Evolutionary conservation across 35 echinoderm and acorn worm genomes (phyloP), one percentile per base, ranked within the genome.

Genomic region (Acanthaster planci): DNA sequence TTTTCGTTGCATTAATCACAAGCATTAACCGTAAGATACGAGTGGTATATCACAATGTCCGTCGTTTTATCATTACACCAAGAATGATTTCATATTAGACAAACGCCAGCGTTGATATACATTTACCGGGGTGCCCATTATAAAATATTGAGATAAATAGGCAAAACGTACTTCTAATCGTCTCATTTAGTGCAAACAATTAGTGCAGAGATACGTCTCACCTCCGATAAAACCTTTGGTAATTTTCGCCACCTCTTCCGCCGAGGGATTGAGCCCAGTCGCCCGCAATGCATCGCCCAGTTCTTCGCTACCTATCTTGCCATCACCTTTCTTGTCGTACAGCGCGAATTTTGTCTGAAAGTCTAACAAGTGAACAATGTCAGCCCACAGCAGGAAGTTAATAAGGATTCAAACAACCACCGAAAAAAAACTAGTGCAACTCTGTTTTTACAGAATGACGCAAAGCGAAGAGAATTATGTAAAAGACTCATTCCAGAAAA

Each of bases 241-340:
- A 34, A 72, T 72, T 36, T 26, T 34, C 21, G 26, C 23, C 64
- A 72, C 64, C 30, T 72, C 64, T 26, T 26, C 64, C 34, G 64
- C 64, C 23, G 64, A 72, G 8, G 64, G 64, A 29, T 72, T 72
- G 64, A 72, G 64, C 23, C 64, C 64, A 0, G 23, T 31, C 1
- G 64, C 64, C 23, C 64, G 64, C 29, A 72, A 34, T 2, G 64
- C 64, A 72, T 72, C 64, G 22, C 64, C 64, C 30, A 72, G 30
- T 34, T 72, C 64, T 31, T 72, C 64, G 18, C 26, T 26, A 29
- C 64, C 64, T 2, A 72, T 72, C 8, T 35, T 72, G 14, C 64
- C 64, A 72, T 72, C 64, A 5, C 64, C 64, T 29, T 26, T 26
- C 29, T 72, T 72, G 64, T 72, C 64, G 23, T 72, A 72, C 14